Conservation (phyloP, 23 tunicate species). For the Trididemnum miniatum region DNA sequence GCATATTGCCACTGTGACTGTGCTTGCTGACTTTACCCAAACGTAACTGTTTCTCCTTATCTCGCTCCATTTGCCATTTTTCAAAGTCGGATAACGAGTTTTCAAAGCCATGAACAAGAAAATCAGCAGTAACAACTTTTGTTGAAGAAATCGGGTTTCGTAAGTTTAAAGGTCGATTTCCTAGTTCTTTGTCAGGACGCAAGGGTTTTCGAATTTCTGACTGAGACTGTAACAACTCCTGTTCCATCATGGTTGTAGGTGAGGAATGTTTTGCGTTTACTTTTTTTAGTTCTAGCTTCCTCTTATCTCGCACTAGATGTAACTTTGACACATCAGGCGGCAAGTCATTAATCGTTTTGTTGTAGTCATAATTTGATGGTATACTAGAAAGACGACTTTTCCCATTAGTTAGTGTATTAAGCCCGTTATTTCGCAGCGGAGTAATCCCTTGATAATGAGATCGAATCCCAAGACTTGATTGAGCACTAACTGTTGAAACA, state of each 20-base stretch:
- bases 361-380: not conserved
- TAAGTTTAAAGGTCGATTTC: not conserved
- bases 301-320: conserved; percentile 21
- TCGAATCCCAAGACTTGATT: not conserved
- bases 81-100: conserved; percentile 48
- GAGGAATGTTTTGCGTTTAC: conserved; percentile 3
- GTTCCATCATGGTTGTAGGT: not conserved
- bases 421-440: not conserved
- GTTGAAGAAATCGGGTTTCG: not conserved
- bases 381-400: not conserved
- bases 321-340: conserved; percentile 43
- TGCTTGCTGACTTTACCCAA: conserved; percentile 19
- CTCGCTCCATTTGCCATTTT: conserved; percentile 77
- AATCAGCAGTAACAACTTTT: not conserved
- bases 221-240: not conserved
- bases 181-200: not conserved
- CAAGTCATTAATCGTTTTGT: not conserved
- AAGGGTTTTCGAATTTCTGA: not conserved
- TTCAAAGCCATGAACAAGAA: not conserved
- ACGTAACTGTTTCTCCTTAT: conserved; percentile 35
- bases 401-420: not conserved
- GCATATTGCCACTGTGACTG: not conserved
- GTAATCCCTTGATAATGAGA: not conserved
- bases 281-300: conserved; percentile 29
- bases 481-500: not conserved